These are phyloP conservation scores for Melikaiella ostensackeni DNA, from an alignment of 2,888 invertebrate species.

Conservation along the genomic window DNA sequence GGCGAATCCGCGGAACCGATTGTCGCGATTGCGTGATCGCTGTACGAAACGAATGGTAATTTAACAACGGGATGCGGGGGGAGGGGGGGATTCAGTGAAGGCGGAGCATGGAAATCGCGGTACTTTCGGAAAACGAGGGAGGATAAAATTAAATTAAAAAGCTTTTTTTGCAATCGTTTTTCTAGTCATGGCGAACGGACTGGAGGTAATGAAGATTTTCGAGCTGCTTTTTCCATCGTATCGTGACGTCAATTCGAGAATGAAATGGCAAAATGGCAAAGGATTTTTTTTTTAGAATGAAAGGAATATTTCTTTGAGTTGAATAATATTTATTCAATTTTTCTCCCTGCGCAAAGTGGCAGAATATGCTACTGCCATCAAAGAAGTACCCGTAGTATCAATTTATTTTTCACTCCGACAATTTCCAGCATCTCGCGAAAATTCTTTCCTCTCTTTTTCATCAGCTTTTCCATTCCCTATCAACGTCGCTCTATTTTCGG, in stretches of 20 bases:
- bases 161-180: neutral
- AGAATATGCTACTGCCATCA: neutral
- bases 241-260: neutral
- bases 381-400: conserved; percentile 13
- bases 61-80: neutral
- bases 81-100: neutral
- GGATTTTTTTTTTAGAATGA: neutral
- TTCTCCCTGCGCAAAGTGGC: neutral
- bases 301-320: neutral
- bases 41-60: conserved; percentile 30
- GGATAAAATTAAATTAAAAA: conserved; percentile 23
- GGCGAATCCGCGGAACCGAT: conserved; percentile 26
- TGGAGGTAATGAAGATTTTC: neutral
- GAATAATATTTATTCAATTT: neutral
- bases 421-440: conserved; percentile 1
- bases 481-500: conserved; percentile 27
- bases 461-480: conserved; percentile 27
- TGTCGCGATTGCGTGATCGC: conserved; percentile 26
- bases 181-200: neutral
- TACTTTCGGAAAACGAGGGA: conserved; percentile 1
- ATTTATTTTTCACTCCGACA: conserved; percentile 18
- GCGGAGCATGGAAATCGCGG: neutral
- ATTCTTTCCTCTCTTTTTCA: conserved; percentile 20
- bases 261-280: neutral
- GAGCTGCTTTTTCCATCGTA: neutral